These are phyloP conservation scores for Pteromalus puparum DNA, from an alignment of 1,140 invertebrate genomes.

Conservation along the genomic window DNA sequence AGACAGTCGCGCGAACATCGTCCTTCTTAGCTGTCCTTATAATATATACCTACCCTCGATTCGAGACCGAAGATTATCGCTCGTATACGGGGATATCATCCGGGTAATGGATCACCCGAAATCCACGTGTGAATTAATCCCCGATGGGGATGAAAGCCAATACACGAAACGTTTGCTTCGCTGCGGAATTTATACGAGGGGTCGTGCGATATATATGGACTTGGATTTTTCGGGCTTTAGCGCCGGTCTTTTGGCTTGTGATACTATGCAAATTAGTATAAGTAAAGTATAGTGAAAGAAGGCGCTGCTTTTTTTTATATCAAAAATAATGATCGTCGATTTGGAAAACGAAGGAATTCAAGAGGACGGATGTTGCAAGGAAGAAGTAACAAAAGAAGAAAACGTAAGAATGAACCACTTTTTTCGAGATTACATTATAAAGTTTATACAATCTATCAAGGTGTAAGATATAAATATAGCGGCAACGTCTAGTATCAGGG, in stretches of 20 bases:
- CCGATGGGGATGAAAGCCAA: background rate
- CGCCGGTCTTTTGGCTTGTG: background rate
- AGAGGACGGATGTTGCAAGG: no score
- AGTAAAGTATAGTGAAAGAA: background rate
- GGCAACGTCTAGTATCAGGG: constrained; percentile 14
- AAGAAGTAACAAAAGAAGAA: background rate
- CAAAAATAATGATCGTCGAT: no score
- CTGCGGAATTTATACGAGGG: background rate
- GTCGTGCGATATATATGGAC: background rate
- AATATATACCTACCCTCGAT: background rate
- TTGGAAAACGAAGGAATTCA: no score
- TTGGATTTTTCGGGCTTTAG: background rate
- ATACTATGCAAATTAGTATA: background rate
- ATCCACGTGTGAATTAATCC: background rate
- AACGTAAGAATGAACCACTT: constrained; percentile 18
- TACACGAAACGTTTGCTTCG: background rate
- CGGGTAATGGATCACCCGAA: background rate
- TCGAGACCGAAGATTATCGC: background rate
- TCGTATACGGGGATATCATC: background rate
- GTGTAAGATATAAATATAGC: constrained; percentile 50
- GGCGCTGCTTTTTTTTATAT: no score
- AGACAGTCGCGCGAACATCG: background rate
- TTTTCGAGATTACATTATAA: constrained; percentile 61
- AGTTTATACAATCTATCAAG: constrained; percentile 66
- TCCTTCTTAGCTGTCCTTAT: background rate